These are phyloP conservation scores for Sylvietta virens DNA, from an alignment of 2,113 vertebrate genomes.

Conservation along the genomic window DNA sequence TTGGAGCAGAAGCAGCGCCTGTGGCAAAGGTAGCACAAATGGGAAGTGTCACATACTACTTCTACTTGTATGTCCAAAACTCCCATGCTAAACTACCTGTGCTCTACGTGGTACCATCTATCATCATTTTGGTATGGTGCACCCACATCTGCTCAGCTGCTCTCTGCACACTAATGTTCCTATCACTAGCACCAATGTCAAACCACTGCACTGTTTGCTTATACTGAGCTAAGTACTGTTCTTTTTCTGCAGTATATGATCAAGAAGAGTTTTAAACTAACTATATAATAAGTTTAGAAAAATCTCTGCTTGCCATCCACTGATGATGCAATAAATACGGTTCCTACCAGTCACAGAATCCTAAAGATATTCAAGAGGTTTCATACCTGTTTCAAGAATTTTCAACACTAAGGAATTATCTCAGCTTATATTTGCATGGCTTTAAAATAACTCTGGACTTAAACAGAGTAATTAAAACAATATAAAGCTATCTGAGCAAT, in stretches of 20 bases:
- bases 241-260: neutral
- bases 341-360: neutral
- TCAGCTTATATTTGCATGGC: neutral
- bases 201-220: neutral
- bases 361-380: neutral
- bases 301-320: neutral
- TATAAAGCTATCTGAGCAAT: neutral
- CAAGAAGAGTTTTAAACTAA: neutral
- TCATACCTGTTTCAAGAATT: neutral
- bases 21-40: neutral
- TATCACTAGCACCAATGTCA: neutral
- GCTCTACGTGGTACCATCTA: neutral
- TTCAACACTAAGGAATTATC: neutral
- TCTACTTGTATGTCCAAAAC: neutral
- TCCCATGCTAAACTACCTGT: neutral
- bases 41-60: neutral
- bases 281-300: neutral
- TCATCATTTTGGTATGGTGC: neutral
- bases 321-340: neutral
- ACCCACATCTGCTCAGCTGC: neutral
- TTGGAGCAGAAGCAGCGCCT: neutral
- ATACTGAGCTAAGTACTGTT: neutral
- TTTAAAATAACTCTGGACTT: neutral
- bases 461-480: neutral
- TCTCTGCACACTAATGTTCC: neutral